Conservation (phyloP, 2,113 vertebrate species). For the Emydura subglobosa region DNA sequence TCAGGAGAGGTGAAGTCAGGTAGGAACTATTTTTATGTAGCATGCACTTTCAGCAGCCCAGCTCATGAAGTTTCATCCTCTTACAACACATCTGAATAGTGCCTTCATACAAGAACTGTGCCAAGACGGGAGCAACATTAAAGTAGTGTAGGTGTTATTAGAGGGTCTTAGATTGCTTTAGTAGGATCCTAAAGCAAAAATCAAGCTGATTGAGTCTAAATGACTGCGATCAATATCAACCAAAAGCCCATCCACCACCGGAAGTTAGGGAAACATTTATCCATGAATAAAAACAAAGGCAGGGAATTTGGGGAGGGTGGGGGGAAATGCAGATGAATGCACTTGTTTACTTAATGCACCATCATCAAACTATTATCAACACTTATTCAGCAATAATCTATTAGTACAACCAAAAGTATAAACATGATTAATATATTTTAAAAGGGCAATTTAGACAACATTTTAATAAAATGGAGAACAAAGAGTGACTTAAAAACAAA, state of each 20-base stretch:
- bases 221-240: accelerated
- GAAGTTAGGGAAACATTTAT: background rate
- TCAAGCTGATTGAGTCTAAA: background rate
- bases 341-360: background rate
- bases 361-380: background rate
- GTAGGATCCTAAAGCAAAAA: background rate
- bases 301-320: background rate
- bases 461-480: background rate
- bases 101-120: background rate
- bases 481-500: background rate
- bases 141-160: background rate
- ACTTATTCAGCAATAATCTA: background rate
- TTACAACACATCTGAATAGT: background rate
- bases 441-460: background rate
- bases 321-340: background rate
- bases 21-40: background rate
- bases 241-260: background rate
- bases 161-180: background rate
- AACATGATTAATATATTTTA: background rate
- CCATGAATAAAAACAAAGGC: background rate
- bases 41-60: background rate
- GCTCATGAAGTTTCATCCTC: background rate
- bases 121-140: background rate
- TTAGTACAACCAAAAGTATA: background rate
- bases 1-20: background rate